Conservation (phyloP, 1,140 invertebrate species). For the Drosophila orosa region DNA sequence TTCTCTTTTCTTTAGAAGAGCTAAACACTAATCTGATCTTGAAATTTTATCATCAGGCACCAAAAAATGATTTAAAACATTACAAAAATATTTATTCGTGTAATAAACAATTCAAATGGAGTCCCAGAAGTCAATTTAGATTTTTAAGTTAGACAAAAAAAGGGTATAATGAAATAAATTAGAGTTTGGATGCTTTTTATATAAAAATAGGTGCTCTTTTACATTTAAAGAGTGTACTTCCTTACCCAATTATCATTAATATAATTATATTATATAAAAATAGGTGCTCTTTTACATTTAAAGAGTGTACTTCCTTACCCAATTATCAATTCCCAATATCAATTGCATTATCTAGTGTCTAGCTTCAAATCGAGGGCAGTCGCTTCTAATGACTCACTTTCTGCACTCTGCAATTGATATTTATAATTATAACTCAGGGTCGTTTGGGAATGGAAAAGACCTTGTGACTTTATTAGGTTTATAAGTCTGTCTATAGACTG, state of each 20-base stretch:
- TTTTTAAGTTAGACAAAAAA: too few species aligned
- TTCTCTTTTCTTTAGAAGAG: too few species aligned
- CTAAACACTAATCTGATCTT: too few species aligned
- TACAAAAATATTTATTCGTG: too few species aligned
- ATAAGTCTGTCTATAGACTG: neutral
- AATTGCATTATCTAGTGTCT: neutral
- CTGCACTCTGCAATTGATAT: neutral
- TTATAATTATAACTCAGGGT: neutral
- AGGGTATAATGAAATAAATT: too few species aligned
- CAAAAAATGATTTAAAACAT: too few species aligned
- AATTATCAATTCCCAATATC: neutral
- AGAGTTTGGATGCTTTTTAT: too few species aligned
- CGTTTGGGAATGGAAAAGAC: conserved; percentile 2
- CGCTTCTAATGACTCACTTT: conserved; percentile 11
- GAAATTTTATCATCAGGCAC: too few species aligned
- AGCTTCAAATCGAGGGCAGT: neutral
- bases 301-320: neutral
- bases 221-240: neutral
- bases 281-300: neutral
- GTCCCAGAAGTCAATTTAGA: too few species aligned
- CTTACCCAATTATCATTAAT: neutral
- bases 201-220: too few species aligned
- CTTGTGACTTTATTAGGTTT: conserved; percentile 17
- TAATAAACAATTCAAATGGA: too few species aligned
- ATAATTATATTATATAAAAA: too few species aligned